Evolutionary conservation across 1,140 invertebrate species (phyloP).

Genomic region (Anadara kagoshimensis): DNA sequence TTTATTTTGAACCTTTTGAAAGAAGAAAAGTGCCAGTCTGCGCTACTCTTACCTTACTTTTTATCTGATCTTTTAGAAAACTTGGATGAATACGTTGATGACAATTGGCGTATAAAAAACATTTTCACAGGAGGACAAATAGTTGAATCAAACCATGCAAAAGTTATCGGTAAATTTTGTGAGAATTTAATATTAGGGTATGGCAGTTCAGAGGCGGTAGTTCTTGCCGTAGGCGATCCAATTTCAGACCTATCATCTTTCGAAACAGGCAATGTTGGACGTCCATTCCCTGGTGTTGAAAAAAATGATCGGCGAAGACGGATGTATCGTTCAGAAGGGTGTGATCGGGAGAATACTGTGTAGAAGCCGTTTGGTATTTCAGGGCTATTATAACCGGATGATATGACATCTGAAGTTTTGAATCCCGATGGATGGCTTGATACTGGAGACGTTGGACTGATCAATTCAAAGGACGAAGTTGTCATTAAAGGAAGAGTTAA

Average conservation of each 20-base stretch:
- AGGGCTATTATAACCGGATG: slow-evolving; percentile 10
- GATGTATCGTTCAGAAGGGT: not conserved
- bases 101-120: too few species aligned
- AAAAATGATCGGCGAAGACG: slow-evolving; percentile 18
- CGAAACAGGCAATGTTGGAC: slow-evolving; percentile 10
- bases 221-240: too few species aligned
- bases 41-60: too few species aligned
- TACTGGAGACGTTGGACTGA: slow-evolving; percentile 12
- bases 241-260: not conserved
- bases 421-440: slow-evolving; percentile 15
- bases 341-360: not conserved
- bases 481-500: slow-evolving; percentile 17
- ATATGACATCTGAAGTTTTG: not conserved
- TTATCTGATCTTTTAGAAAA: too few species aligned
- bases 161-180: too few species aligned
- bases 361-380: slow-evolving; percentile 6
- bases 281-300: slow-evolving; percentile 10
- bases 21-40: too few species aligned
- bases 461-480: not conserved
- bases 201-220: too few species aligned
- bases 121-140: too few species aligned
- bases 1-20: too few species aligned
- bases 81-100: not conserved
- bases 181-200: too few species aligned
- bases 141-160: too few species aligned